Base-by-base conservation (phyloP, 2,113 vertebrate genomes). In the Psophia crepitans region DNA sequence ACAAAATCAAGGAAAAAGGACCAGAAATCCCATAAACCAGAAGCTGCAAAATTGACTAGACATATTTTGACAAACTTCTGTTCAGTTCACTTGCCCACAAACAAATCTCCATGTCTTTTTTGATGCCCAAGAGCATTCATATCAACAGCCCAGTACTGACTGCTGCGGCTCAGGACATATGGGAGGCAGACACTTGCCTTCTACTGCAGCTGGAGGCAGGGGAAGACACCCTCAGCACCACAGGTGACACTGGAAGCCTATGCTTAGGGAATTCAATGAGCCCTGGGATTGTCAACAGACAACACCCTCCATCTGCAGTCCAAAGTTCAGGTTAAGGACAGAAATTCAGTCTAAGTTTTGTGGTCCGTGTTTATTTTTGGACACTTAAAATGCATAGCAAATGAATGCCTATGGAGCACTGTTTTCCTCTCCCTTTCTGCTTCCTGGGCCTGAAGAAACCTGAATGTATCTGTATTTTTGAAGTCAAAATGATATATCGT, bases 1-100 rank as follows among this genome's bases (percentile, higher is more conserved):
- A 33, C 2, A 66, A 86, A 71, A 22, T n/a, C 6, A 70, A 91
- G 4, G 12, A 10, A 71, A 83, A 76, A 64, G 9, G 9, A 75
- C 16, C 11, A 60, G 22, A 64, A 76, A 5, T 0, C 0, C 17
- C 7, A 53, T 30, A 27, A 78, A 75, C 3, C 0, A 0, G 11
- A 21, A 46, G 7, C 14, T 75, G 30, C 14, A 77, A 73, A 21
- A 76, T 56, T 60, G 77, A 23, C 14, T 41, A 17, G 21, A 41
- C 4, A 4, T 54, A 41, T 30, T 56, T 65, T 69, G 16, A 64
- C 22, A 68, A 84, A 60, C 1, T 89, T 71, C 14, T 73, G 24
- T 2, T 60, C n/a, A 56, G 18, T 27, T 57, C 2, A 1, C 8
- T 49, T 44, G 1, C 19, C 16, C 12, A 48, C 18, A 39, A 15